A percentile compares a stretch with the other conserved stretches of the same genome.
These are phyloP conservation scores for Erpornis zantholeuca DNA, from an alignment of 2,113 vertebrate species.

Conservation along the genomic window DNA sequence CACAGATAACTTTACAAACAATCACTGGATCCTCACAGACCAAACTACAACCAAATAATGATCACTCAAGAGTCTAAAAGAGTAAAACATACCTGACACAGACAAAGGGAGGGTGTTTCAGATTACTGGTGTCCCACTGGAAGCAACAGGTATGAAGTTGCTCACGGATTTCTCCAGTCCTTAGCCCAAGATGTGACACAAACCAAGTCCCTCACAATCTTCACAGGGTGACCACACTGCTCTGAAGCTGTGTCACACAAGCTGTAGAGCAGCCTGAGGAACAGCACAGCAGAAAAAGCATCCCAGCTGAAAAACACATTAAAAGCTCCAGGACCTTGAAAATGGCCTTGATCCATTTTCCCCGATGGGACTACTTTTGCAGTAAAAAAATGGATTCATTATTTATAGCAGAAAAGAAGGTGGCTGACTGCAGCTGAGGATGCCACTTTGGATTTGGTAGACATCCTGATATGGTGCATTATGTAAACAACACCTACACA, in stretches of 20 bases:
- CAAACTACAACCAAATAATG: neutral
- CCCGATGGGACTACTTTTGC: conserved; percentile 1
- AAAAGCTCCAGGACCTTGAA: conserved; percentile 26
- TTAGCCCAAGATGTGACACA: neutral
- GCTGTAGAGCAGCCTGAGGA: neutral
- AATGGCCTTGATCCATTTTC: conserved; percentile 26
- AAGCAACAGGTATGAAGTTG: neutral
- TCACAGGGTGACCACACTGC: neutral
- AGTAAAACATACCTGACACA: neutral
- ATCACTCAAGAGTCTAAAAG: neutral
- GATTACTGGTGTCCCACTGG: neutral
- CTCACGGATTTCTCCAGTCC: neutral
- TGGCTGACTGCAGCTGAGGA: neutral
- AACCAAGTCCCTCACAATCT: neutral
- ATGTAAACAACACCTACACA: conserved; percentile 18
- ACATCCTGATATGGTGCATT: neutral
- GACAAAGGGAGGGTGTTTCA: neutral
- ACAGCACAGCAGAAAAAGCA: neutral
- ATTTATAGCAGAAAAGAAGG: conserved; percentile 60
- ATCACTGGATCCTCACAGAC: neutral
- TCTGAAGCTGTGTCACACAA: neutral
- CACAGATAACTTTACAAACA: neutral
- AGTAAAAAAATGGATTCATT: conserved; percentile 12
- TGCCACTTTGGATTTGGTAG: neutral
- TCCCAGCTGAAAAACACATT: conserved; percentile 44